A percentile compares a stretch with the other conserved stretches of the same genome.
These are phyloP conservation scores for Terebella lapidaria DNA, from an alignment of 2,888 invertebrate genomes.

Conservation along the genomic window DNA sequence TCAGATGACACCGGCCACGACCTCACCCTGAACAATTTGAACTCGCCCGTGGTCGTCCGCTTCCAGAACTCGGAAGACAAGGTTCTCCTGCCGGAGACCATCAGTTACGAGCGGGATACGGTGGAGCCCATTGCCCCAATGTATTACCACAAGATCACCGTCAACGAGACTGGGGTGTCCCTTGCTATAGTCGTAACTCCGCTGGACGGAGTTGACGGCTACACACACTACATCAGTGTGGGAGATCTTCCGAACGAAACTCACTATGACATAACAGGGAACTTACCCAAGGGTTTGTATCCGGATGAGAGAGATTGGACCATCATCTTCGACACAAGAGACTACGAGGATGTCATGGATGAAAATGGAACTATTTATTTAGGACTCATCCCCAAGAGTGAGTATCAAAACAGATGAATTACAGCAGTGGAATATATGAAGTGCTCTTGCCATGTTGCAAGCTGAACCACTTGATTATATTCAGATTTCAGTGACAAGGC, in stretches of 20 bases:
- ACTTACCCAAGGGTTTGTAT: not conserved
- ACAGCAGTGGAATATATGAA: too few species aligned
- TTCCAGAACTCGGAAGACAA: too few species aligned
- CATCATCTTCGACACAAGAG: not conserved
- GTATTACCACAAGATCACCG: not conserved
- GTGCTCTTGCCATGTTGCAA: too few species aligned
- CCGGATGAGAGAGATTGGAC: not conserved
- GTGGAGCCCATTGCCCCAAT: too few species aligned
- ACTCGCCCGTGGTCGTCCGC: not conserved
- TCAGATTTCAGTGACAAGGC: too few species aligned
- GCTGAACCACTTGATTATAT: too few species aligned
- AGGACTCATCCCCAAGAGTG: not conserved
- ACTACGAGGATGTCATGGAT: not conserved
- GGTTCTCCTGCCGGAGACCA: too few species aligned
- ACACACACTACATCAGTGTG: not conserved
- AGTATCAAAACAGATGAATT: too few species aligned
- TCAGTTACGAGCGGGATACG: too few species aligned
- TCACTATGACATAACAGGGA: not conserved
- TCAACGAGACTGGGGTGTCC: not conserved
- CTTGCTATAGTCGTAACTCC: not conserved
- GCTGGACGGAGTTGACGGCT: not conserved
- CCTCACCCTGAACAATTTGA: not conserved
- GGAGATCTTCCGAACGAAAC: not conserved
- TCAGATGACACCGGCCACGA: not conserved
- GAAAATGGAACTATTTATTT: not conserved